phyloP scores from a whole-genome alignment of 2,113 vertebrate genomes.

The Erythrolamprus reginae region DNA sequence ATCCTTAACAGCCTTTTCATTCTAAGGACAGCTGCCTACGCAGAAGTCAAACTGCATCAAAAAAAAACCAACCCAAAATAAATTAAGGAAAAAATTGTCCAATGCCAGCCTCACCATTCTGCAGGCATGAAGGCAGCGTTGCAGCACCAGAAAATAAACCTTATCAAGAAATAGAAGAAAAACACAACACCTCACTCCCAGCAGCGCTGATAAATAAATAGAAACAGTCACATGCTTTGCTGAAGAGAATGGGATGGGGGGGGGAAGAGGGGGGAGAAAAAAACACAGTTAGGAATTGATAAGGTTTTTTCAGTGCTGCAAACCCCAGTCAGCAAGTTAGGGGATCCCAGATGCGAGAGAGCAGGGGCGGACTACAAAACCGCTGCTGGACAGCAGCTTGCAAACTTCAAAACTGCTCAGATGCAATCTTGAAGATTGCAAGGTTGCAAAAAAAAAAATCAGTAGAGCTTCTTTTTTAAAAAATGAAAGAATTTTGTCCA shows the following conservation, averaged over 20 bases:
- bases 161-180: background rate
- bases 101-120: accelerated
- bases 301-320: background rate
- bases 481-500: too few species aligned
- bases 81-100: background rate
- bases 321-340: too few species aligned
- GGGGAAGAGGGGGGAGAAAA: background rate
- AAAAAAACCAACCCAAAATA: background rate
- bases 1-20: background rate
- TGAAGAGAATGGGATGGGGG: background rate
- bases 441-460: too few species aligned
- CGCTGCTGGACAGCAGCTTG: background rate
- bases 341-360: background rate
- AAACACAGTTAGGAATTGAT: background rate
- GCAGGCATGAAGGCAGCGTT: accelerated
- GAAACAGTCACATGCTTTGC: background rate
- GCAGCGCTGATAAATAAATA: constrained; percentile 35
- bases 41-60: background rate
- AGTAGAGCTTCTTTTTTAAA: too few species aligned
- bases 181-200: constrained; percentile 8
- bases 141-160: background rate
- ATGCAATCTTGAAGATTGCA: background rate
- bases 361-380: too few species aligned
- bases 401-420: background rate
- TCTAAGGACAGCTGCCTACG: background rate